Conservation (phyloP, 2,888 invertebrate species). For the Ephialtes manifestator region DNA sequence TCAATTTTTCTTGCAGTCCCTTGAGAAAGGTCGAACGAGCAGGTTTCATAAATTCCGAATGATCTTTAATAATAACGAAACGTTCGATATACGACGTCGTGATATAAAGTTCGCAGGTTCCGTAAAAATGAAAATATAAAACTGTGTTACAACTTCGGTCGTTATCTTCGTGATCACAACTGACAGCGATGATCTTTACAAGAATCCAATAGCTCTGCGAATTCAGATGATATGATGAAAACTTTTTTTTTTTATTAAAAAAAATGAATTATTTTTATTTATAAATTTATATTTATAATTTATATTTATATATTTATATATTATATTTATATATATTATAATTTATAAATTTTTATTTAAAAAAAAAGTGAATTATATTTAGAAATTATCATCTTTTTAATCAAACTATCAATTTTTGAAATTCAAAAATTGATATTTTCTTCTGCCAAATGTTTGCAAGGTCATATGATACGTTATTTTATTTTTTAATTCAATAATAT, state of each 20-base stretch:
- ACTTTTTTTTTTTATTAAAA: too few relatives aligned
- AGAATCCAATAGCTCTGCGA: neutral
- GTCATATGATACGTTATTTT: too few relatives aligned
- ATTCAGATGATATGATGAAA: neutral
- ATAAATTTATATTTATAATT: too few relatives aligned
- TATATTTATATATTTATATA: too few relatives aligned
- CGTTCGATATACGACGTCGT: conserved; percentile 8
- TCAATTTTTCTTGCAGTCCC: conserved; percentile 23
- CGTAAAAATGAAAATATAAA: neutral
- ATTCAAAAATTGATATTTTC: too few relatives aligned
- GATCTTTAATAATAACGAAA: conserved; percentile 38
- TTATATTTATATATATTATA: too few relatives aligned
- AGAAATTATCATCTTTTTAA: too few relatives aligned
- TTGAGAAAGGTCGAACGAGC: conserved; percentile 31
- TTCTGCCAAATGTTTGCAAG: too few relatives aligned
- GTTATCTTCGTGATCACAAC: neutral
- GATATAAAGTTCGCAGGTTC: neutral
- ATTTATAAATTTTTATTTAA: too few relatives aligned
- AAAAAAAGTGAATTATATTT: too few relatives aligned
- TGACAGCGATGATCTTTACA: neutral
- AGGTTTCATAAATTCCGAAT: conserved; percentile 51
- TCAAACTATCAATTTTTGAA: too few relatives aligned
- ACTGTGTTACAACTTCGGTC: neutral
- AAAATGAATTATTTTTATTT: neutral
- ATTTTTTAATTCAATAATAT: too few relatives aligned